phyloP scores from a whole-genome alignment of 2,888 invertebrate genomes.

The Hypolimnas misippus region DNA sequence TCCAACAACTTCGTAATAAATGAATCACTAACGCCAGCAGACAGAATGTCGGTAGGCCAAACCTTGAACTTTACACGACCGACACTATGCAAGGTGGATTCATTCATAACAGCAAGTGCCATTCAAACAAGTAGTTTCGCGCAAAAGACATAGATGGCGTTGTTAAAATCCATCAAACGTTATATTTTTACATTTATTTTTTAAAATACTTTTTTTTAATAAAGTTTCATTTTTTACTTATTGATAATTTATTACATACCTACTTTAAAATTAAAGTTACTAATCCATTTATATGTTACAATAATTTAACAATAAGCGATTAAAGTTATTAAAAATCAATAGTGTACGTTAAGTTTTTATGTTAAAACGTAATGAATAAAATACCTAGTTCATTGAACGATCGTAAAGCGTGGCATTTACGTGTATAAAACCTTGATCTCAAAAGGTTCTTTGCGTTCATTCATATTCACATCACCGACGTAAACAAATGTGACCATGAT shows the following conservation, averaged over 20 bases:
- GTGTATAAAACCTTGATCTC: slow-evolving; percentile 35
- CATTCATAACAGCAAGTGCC: neutral
- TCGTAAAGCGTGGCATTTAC: slow-evolving; percentile 22
- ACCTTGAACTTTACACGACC: neutral
- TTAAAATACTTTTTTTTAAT: too few relatives aligned
- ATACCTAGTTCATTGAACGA: slow-evolving; percentile 21
- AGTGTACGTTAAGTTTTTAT: neutral
- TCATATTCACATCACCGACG: slow-evolving; percentile 42
- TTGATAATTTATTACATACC: too few relatives aligned
- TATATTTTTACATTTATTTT: too few relatives aligned
- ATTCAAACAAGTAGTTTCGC: neutral
- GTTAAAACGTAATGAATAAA: neutral
- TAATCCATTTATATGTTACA: too few relatives aligned
- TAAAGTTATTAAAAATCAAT: neutral
- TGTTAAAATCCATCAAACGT: neutral
- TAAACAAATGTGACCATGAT: slow-evolving; percentile 72
- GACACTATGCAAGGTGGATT: neutral
- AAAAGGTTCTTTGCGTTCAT: slow-evolving; percentile 40
- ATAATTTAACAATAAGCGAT: too few relatives aligned
- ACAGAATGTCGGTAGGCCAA: neutral
- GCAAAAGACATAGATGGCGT: slow-evolving; percentile 1
- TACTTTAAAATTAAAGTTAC: too few relatives aligned
- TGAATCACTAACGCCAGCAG: slow-evolving; percentile 11
- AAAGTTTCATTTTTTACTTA: too few relatives aligned
- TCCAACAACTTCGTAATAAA: neutral